A percentile compares a stretch with the other conserved stretches of the same genome.
Evolutionary conservation across 2,113 vertebrate species (phyloP).

Genomic region (Scalopus aquaticus): DNA sequence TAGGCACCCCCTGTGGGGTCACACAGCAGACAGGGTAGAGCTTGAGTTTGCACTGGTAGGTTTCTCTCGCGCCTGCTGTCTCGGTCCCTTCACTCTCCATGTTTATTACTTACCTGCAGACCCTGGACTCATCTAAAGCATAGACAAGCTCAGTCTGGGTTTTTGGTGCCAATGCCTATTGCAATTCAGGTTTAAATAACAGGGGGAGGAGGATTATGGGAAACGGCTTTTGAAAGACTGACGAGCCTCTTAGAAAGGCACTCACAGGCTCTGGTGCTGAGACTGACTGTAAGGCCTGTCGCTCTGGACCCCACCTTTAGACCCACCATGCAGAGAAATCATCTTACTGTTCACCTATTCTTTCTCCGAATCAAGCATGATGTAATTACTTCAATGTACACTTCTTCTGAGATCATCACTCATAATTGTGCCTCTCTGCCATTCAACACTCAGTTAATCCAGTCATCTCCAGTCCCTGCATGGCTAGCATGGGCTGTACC

Average conservation of each 20-base stretch:
- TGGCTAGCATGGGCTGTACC: background rate
- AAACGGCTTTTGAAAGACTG: background rate
- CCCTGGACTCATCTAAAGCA: background rate
- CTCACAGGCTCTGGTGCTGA: background rate
- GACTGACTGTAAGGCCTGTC: background rate
- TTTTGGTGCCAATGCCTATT: background rate
- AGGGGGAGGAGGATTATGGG: rapidly evolving
- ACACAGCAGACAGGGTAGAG: background rate
- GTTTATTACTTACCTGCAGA: background rate
- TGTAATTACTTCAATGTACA: background rate
- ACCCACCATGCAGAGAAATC: background rate
- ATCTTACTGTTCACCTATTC: background rate
- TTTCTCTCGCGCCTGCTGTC: background rate
- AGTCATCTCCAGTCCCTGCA: background rate
- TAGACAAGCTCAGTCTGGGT: background rate
- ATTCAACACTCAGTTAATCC: background rate
- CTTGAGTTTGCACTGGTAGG: background rate
- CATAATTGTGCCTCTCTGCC: background rate
- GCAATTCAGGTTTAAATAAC: background rate
- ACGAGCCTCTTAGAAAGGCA: background rate
- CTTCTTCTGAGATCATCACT: background rate
- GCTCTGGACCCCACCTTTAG: background rate
- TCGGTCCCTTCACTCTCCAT: background rate
- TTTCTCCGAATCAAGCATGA: background rate
- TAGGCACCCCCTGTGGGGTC: background rate